Conservation (phyloP, 2,113 vertebrate species). For the Hippocampus barbouri region DNA sequence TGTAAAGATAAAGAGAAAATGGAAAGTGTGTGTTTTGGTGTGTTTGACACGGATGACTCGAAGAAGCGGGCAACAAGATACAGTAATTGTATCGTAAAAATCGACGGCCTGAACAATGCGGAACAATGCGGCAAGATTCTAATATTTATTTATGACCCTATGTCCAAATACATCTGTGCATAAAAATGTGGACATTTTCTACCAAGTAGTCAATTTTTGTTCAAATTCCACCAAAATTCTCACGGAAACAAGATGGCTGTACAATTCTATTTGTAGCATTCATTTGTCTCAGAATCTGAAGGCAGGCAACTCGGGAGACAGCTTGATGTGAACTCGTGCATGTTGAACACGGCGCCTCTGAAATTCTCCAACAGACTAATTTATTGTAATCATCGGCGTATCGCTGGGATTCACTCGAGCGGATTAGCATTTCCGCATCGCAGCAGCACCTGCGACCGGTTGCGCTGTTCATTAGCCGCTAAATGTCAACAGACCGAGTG, state of each 20-base stretch:
- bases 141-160: neutral
- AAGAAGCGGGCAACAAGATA: slow-evolving; percentile 32
- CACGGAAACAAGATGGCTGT: neutral
- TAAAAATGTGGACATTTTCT: no score
- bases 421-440: slow-evolving; percentile 30
- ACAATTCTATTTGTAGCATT: slow-evolving; percentile 14
- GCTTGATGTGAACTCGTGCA: slow-evolving; percentile 40
- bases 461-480: slow-evolving; percentile 65
- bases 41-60: slow-evolving; percentile 15
- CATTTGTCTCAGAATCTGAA: slow-evolving; percentile 1
- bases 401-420: slow-evolving; percentile 26
- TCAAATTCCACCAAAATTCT: no score
- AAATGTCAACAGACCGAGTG: slow-evolving; percentile 66
- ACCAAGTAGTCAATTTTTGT: no score
- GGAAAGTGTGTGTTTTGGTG: neutral
- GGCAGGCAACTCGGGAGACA: neutral
- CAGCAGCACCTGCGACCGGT: slow-evolving; percentile 30
- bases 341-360: slow-evolving; percentile 29
- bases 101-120: slow-evolving; percentile 22
- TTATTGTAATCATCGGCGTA: slow-evolving; percentile 46
- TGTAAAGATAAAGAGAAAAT: slow-evolving; percentile 1
- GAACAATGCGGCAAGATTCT: neutral
- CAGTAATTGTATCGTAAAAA: slow-evolving; percentile 25
- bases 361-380: slow-evolving; percentile 35
- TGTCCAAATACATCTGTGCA: no score